Evolutionary conservation across 2,888 invertebrate species (phyloP), one percentile per base, ranked within the genome.

Genomic region (Drosophila maculinotata): DNA sequence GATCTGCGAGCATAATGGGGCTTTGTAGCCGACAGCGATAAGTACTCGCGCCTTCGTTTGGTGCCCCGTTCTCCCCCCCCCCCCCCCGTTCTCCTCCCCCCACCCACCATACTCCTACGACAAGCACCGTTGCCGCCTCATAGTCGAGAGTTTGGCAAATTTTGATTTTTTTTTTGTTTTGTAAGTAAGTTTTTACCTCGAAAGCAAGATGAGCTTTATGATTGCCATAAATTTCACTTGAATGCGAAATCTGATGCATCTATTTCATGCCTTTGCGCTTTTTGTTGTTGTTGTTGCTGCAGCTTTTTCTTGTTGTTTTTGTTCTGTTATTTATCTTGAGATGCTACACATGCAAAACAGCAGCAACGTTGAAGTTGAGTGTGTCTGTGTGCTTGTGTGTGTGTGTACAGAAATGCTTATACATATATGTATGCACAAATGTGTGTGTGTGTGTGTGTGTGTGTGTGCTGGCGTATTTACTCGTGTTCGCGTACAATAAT

Each of bases 401-500:
- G 47, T 80, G 64, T 77, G 68, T 74, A 65, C 75, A 54, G 39
- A 74, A 73, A 74, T 75, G 47, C 79, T 67, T 71, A 59, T 60
- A 60, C 52, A 52, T 44, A 49, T 28, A 14, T 17, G 26, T 30
- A 35, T 45, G 33, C n/a, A n/a, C n/a, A n/a, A n/a, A n/a, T 33
- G 10, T 44, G 31, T 35, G 12, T 52, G n/a, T 36, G 12, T 53
- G 30, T 35, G 31, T 49, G 36, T 39, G 15, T 45, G 57, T 47
- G 64, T 76, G 74, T 51, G 56, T 69, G 59, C 52, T 63, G 57
- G 65, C 60, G 76, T 81, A 85, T 80, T 80, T 84, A 81, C 86
- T 82, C 82, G 76, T 85, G 86, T 85, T 85, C 83, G 81, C 83
- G 70, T 81, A 81, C 80, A 85, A 81, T 81, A 85, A 81, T 81